Percentiles rank a stretch among this genome's conserved stretches.
phyloP scores from a whole-genome alignment of 2,888 invertebrate species.

The Dusona sp. region DNA sequence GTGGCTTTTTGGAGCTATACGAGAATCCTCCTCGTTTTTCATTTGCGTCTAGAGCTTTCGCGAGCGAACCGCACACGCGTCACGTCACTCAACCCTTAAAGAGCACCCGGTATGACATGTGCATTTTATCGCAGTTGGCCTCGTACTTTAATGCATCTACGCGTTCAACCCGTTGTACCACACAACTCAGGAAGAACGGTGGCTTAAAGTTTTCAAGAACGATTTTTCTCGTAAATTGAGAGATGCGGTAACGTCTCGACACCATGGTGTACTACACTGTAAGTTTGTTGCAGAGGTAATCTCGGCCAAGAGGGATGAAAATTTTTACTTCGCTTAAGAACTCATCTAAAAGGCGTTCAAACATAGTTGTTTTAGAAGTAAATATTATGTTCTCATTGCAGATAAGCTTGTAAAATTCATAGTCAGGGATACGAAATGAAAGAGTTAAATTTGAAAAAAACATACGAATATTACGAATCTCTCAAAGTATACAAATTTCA shows the following conservation, averaged over 20 bases:
- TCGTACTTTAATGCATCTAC: conserved; percentile 41
- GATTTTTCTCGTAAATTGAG: conserved; percentile 50
- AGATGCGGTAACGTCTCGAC: conserved; percentile 23
- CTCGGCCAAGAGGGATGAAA: not conserved
- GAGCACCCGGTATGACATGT: conserved; percentile 65
- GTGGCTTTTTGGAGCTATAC: conserved; percentile 23
- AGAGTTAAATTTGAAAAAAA: not conserved
- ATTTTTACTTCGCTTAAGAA: not conserved
- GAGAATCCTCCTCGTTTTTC: conserved; percentile 59
- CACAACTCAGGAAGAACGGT: conserved; percentile 31
- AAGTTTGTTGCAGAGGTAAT: not conserved
- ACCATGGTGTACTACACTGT: not conserved
- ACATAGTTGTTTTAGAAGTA: not conserved
- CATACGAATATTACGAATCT: not conserved
- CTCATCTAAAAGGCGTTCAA: not conserved
- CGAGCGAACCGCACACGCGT: conserved; percentile 33
- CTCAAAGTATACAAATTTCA: not conserved
- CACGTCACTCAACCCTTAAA: conserved; percentile 53
- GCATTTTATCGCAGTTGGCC: conserved; percentile 71
- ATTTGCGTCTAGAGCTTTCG: conserved; percentile 34
- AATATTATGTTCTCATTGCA: not conserved
- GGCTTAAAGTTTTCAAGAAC: conserved; percentile 44
- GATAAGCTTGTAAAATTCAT: not conserved
- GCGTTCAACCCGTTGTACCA: conserved; percentile 44
- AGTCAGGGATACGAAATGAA: not conserved